These are phyloP conservation scores for Neogale vison DNA, from an alignment of 2,113 vertebrate genomes.

Conservation along the genomic window DNA sequence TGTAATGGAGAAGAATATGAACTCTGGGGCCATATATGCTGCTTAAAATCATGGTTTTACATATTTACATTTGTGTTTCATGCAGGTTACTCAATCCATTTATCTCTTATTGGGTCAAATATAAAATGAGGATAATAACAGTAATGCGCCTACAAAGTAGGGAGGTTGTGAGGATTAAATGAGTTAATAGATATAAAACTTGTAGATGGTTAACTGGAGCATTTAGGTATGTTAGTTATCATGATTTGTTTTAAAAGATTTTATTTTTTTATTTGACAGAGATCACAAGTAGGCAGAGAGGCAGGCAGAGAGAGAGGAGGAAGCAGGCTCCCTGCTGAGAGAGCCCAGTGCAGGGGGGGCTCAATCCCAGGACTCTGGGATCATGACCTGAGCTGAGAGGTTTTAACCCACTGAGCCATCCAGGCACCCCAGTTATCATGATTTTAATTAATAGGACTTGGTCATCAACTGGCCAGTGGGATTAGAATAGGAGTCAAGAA, in stretches of 20 bases:
- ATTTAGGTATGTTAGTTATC: neutral
- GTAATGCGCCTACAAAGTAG: neutral
- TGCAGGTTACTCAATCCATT: neutral
- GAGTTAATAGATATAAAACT: neutral
- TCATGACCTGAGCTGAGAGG: no score
- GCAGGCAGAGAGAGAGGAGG: no score
- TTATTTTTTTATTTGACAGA: no score
- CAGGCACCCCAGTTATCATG: neutral
- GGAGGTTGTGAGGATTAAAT: neutral
- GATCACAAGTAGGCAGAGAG: no score
- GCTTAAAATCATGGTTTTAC: neutral
- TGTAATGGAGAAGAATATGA: neutral
- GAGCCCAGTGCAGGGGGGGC: no score
- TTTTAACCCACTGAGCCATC: no score
- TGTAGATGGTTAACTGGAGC: neutral
- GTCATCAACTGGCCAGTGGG: neutral
- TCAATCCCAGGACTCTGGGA: no score
- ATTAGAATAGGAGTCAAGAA: neutral
- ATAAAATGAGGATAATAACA: neutral
- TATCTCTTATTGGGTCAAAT: neutral
- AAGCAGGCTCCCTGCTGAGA: no score
- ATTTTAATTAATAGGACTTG: neutral
- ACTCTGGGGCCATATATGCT: neutral
- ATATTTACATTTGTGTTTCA: neutral
- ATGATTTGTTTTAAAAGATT: neutral